These are phyloP conservation scores for Cactoblastis cactorum DNA, from an alignment of 2,888 invertebrate genomes.

Conservation along the genomic window DNA sequence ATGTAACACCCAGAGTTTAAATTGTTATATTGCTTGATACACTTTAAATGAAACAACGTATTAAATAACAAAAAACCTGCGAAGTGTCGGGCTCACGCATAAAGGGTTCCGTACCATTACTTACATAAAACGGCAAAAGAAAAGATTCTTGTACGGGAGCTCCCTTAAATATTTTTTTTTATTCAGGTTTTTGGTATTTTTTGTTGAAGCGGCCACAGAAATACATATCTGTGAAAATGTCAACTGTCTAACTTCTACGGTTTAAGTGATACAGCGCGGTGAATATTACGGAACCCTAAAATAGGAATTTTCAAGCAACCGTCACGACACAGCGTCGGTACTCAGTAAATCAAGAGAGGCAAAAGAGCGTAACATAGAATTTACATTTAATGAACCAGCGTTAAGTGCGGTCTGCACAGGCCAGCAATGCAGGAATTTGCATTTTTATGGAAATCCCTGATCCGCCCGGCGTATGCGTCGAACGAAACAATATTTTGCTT, in stretches of 20 bases:
- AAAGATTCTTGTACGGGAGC: no score
- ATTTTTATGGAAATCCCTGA: constrained; percentile 13
- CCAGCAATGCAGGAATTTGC: constrained; percentile 13
- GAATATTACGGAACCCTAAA: not conserved
- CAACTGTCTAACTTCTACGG: not conserved
- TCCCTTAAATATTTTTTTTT: no score
- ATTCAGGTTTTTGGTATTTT: no score
- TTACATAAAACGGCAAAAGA: no score
- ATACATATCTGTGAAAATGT: not conserved
- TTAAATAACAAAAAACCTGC: no score
- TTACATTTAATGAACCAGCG: constrained; percentile 14
- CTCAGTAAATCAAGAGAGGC: constrained; percentile 7
- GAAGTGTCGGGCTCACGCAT: no score
- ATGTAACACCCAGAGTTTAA: no score
- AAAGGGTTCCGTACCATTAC: no score
- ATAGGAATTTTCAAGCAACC: constrained; percentile 5
- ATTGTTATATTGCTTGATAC: no score
- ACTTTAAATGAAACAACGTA: no score
- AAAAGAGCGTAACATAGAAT: constrained; percentile 14
- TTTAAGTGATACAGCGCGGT: not conserved
- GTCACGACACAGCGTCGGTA: constrained; percentile 2
- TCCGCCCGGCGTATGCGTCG: constrained; percentile 8
- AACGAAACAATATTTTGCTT: constrained; percentile 7
- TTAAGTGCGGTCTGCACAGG: constrained; percentile 9
- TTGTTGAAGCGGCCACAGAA: no score